These are phyloP conservation scores for Theonella swinhoei DNA, from an alignment of 37 sponge, comb jelly and placozoan species.

Conservation along the genomic window DNA sequence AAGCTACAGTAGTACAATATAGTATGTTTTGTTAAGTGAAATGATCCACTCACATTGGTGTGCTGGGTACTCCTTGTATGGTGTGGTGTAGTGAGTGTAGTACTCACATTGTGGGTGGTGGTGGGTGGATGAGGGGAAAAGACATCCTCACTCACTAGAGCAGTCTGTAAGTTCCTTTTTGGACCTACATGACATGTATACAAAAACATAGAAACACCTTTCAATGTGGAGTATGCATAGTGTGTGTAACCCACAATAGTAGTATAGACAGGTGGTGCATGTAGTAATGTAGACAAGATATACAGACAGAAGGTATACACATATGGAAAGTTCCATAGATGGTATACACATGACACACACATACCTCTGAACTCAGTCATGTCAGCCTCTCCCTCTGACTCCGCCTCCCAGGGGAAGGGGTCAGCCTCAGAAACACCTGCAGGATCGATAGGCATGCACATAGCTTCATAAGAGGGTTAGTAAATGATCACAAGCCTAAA, in stretches of 20 bases:
- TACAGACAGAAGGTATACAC: neutral
- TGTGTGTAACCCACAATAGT: too few species aligned
- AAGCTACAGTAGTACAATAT: too few species aligned
- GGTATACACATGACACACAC: neutral
- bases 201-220: too few species aligned
- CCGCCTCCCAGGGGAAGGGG: neutral
- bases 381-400: neutral
- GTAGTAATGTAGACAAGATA: too few species aligned
- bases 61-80: conserved; percentile 10
- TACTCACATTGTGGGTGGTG: neutral
- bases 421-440: too few species aligned
- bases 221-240: too few species aligned
- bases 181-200: neutral
- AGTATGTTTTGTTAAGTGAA: neutral
- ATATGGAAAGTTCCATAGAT: neutral
- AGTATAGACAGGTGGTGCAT: too few species aligned
- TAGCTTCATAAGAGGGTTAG: too few species aligned
- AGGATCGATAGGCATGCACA: too few species aligned
- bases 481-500: too few species aligned
- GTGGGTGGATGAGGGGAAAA: neutral
- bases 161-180: conserved; percentile 2
- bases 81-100: conserved; percentile 18
- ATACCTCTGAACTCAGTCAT: neutral
- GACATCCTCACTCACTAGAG: neutral
- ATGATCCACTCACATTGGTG: neutral